These are phyloP conservation scores for Ceyx margarethae DNA, from an alignment of 2,113 vertebrate genomes.

Conservation along the genomic window DNA sequence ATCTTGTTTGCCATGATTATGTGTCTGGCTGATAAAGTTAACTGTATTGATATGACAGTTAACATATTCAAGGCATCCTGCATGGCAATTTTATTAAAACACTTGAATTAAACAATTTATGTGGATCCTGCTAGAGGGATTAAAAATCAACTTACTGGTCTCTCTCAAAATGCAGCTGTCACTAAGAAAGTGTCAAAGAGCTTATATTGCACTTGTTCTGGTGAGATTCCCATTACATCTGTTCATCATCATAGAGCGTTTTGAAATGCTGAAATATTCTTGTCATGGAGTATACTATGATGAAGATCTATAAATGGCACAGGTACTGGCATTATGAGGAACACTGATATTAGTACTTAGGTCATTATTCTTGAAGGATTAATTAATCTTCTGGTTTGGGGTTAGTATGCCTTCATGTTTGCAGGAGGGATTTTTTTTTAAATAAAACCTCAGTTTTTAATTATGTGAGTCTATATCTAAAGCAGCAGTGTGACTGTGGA, in stretches of 20 bases:
- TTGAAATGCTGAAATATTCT: not conserved
- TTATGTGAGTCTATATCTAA: not conserved
- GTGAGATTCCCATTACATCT: not conserved
- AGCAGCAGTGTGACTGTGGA: not conserved
- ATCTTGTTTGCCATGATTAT: not conserved
- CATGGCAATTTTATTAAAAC: not conserved
- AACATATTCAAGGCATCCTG: not conserved
- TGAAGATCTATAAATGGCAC: not conserved
- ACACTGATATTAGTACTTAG: not conserved
- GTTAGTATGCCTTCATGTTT: not conserved
- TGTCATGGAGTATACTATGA: not conserved
- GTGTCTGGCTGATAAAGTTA: not conserved
- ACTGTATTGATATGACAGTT: not conserved
- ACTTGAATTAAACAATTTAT: not conserved
- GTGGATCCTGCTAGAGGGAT: not conserved
- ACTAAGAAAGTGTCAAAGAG: not conserved
- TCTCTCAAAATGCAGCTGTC: not conserved
- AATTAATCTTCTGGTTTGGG: not conserved
- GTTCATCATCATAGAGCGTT: not conserved
- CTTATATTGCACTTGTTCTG: not conserved
- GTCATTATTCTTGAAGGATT: not conserved
- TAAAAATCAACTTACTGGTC: not conserved
- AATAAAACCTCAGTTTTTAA: not conserved
- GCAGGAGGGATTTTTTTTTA: not conserved
- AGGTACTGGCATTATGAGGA: not conserved